phyloP scores from a whole-genome alignment of 2,888 invertebrate genomes.

The Reticulitermes lucifugus region DNA sequence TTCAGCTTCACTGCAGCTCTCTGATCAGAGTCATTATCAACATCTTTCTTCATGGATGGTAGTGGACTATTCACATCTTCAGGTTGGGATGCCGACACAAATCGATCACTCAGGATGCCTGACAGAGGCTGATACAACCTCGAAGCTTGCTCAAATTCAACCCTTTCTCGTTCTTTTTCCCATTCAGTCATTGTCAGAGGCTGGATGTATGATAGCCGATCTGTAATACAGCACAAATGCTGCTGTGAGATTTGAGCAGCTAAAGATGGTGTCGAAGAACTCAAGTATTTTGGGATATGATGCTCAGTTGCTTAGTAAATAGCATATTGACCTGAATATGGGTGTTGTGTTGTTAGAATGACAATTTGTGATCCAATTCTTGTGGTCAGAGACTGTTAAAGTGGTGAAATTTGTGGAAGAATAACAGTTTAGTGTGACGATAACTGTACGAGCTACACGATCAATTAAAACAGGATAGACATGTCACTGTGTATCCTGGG shows the following conservation, averaged over 20 bases:
- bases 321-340: too few relatives aligned
- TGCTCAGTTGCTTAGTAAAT: too few relatives aligned
- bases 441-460: too few relatives aligned
- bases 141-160: slow-evolving; percentile 84
- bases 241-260: neutral
- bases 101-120: slow-evolving; percentile 68
- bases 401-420: too few relatives aligned
- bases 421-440: too few relatives aligned
- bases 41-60: slow-evolving; percentile 56
- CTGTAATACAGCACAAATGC: slow-evolving; percentile 55
- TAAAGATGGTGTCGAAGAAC: too few relatives aligned
- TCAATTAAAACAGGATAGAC: too few relatives aligned
- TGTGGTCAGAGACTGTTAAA: too few relatives aligned
- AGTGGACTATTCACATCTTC: slow-evolving; percentile 64
- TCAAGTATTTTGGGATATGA: too few relatives aligned
- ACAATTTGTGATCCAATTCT: too few relatives aligned
- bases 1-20: slow-evolving; percentile 79
- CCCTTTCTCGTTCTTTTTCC: slow-evolving; percentile 82
- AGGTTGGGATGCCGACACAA: slow-evolving; percentile 70
- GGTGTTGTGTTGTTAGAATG: too few relatives aligned
- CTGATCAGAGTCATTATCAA: slow-evolving; percentile 67
- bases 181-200: slow-evolving; percentile 76
- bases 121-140: slow-evolving; percentile 75
- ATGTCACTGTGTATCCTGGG: too few relatives aligned
- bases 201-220: slow-evolving; percentile 59